Evolutionary conservation across 1,140 invertebrate genomes (phyloP), one percentile per base, ranked within the genome.

Genomic region (Saccostrea glomerata): DNA sequence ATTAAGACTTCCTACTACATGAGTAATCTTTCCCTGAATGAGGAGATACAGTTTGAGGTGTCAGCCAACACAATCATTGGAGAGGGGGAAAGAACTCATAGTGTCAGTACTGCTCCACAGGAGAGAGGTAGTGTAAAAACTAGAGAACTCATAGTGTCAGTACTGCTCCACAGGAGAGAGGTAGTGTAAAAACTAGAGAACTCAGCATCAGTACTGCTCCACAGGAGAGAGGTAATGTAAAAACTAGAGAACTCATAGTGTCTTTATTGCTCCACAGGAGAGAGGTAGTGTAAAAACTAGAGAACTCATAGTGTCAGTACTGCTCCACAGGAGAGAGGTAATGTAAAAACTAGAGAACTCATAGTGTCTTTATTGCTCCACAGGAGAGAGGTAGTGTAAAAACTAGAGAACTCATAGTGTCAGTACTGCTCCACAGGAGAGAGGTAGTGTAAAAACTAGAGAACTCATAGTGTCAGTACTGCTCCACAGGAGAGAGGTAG

Each of bases 11-110:
- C 86, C 25, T 91, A 91, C 86, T 73, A 92, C 47, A 87, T 96
- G 36, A 95, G 94, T 82, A 96, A 96, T 82, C 93, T 97, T 85
- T 96, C 96, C 89, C 92, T 94, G 86, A 95, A 95, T 83, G 95
- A 96, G 90, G 95, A 96, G n/a, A 97, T 97, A 89, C 96, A 96
- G 90, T 94, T 95, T 40, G 90, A 93, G 30, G 93, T 94, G 11
- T 91, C 93, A 5, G 92, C 93, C 15, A 93, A 90, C 54, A 95
- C 95, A 11, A 89, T 89, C 40, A 96, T 96, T 87, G 97, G 96
- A 95, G 96, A 97, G 70, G 96, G 96, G 3, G 96, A 96, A 36
- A 91, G 87, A 84, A 94, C 94, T 0, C 90, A 90, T 30, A 88
- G 91, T 25, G 92, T 91, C 23, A 89, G 82, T 0, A 91, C 91